phyloP scores from a whole-genome alignment of 1,140 invertebrate genomes.

The Radopholus similis region DNA sequence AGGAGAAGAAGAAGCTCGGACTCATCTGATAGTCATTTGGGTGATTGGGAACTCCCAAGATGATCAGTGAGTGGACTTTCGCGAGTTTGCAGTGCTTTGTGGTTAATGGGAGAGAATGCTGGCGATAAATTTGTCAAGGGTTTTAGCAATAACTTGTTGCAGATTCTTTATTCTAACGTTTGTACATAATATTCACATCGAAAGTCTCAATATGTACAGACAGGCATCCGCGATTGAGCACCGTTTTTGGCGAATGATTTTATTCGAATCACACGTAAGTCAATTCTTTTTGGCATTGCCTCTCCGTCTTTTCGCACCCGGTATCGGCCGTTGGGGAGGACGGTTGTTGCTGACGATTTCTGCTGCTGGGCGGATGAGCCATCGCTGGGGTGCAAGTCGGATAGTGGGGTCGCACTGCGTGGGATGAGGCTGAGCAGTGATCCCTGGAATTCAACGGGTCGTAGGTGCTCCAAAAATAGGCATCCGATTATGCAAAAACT shows the following conservation, averaged over 20 bases:
- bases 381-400: not conserved
- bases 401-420: not conserved
- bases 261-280: not conserved
- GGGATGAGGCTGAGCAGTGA: not conserved
- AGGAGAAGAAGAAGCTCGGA: slow-evolving; percentile 71
- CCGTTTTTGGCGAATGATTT: not conserved
- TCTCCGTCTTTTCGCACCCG: not conserved
- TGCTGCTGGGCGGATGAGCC: not conserved
- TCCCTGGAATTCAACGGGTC: not conserved
- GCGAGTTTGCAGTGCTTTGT: too few species aligned
- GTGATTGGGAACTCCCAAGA: too few species aligned
- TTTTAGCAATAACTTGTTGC: too few species aligned
- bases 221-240: not conserved
- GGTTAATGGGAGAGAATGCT: too few species aligned
- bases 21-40: slow-evolving; percentile 47
- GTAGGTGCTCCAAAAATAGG: too few species aligned
- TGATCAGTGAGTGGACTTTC: too few species aligned
- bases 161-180: too few species aligned
- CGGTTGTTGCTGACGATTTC: not conserved
- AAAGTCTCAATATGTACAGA: not conserved
- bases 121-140: too few species aligned
- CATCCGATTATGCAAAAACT: too few species aligned
- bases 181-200: not conserved
- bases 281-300: not conserved
- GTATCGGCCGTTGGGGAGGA: not conserved